Evolutionary conservation across 2,888 invertebrate genomes (phyloP), one percentile per base, ranked within the genome.

Genomic region (Anodontia alba): DNA sequence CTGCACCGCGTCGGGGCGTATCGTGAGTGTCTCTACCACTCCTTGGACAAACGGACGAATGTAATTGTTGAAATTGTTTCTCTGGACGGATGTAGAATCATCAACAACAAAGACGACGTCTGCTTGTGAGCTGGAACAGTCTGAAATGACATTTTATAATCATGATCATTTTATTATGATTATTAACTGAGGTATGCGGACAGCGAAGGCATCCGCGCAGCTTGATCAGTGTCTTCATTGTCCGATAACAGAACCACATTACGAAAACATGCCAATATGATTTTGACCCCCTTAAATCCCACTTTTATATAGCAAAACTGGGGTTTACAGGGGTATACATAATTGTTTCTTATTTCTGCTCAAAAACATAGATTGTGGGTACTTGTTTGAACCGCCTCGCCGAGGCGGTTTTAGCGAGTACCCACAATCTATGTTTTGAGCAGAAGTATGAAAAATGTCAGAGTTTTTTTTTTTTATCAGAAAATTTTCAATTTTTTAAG

Each of bases 41-140:
- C 29, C 43, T 26, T 12, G 8, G 12, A 69, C 43, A 29, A 69
- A 69, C 15, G 38, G 29, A 2, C 3, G 43, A 8, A 69, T 23
- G 7, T 69, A 3, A 3, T 46, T 26, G 1, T 69, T 69, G 17
- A 42, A 69, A 17, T 42, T 69, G 10, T 23, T 2, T 29, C 12
- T 15, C 17, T 23, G n/a, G 1, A 69, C 69, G 1, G 69, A 69
- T 1, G 69, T 26, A 2, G 69, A 69, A n/a, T 69, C 69, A 42
- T 69, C 69, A 7, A 69, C 69, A 2, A 42, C 67, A 31, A 80
- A 80, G 15, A 80, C 80, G 17, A 80, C 67, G n/a, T 80, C 80
- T 5, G 80, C 71, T 54, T 80, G 70, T 36, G 51, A 42, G 3
- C 42, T 66, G 8, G 46, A 15, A 68, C 80, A 80, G 23, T 72